Base-by-base conservation (phyloP, 2,888 invertebrate genomes). In the Orchesellides sinensis region DNA sequence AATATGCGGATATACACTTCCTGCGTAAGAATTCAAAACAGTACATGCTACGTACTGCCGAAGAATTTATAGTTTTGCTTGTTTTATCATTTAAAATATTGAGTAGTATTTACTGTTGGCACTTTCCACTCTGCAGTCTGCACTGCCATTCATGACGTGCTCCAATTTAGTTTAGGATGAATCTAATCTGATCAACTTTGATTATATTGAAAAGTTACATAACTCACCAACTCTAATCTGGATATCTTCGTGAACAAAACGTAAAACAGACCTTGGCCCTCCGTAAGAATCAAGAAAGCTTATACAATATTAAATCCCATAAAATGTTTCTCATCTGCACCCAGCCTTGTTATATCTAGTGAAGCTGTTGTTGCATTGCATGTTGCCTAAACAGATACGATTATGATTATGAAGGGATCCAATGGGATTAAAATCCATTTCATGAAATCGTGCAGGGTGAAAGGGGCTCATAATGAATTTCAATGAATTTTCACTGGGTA, bases 391-490 rank as follows among this genome's bases (percentile, higher is more conserved):
- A 40, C 29, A 35, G 80, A 73, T 80, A 80, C 73, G 80, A 73
- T 80, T 80, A 80, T 68, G 72, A 80, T 68, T 73, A 73, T 73
- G 66, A 49, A 72, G 49, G 80, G 23, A 73, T 49, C 80, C 80
- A 49, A 68, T 61, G 73, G 73, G 80, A 80, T 80, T 80, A 80
- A 73, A 80, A 73, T 66, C 80, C 80, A 80, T 80, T 73, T 66
- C 59, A 73, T 49, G 68, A 59, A 73, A 66, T 66, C 80, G 80
- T 79, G 80, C 66, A 59, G 80, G 49, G 73, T 27, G 61, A 59
- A 56, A 45, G 32, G 65, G 65, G 12, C 70, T 72, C 45, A 70
- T 79, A 70, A 79, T 79, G 79, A 79, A 79, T 79, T 79, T 79
- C 72, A 79, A 79, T 79, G 72, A 72, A 79, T 70, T 70, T 78